Conservation (phyloP, 1,140 invertebrate genomes). For the Papilio polytes region DNA sequence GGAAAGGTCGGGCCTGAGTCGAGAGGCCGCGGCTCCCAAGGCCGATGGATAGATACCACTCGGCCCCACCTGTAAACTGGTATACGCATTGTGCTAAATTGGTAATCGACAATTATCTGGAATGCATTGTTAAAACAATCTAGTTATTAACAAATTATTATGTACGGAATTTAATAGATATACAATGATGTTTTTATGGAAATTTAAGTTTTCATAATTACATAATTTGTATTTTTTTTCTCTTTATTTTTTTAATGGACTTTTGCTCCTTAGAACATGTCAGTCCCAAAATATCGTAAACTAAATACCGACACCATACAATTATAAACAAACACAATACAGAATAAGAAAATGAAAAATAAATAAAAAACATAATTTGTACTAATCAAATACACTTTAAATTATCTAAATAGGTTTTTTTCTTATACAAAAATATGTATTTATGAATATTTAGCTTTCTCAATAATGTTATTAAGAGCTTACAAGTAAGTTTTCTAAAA, state of each 20-base stretch:
- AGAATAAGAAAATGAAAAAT: no score
- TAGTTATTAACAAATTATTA: conserved; percentile 23
- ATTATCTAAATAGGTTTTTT: neutral
- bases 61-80: conserved; percentile 55
- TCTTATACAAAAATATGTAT: neutral
- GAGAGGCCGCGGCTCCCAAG: conserved; percentile 61
- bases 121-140: conserved; percentile 25
- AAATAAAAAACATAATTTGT: neutral
- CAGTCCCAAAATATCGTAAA: no score
- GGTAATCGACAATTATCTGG: conserved; percentile 27
- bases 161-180: neutral
- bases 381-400: neutral
- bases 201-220: neutral
- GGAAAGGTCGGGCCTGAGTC: conserved; percentile 55
- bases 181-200: neutral
- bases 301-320: no score
- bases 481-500: neutral
- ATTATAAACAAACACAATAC: no score
- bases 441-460: no score
- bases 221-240: neutral
- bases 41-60: conserved; percentile 62
- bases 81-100: conserved; percentile 31
- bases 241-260: no score
- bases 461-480: no score
- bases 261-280: no score